A percentile compares a stretch with the other conserved stretches of the same genome.
Evolutionary conservation across 2,888 invertebrate species (phyloP).

Genomic region (Xestobium rufovillosum): DNA sequence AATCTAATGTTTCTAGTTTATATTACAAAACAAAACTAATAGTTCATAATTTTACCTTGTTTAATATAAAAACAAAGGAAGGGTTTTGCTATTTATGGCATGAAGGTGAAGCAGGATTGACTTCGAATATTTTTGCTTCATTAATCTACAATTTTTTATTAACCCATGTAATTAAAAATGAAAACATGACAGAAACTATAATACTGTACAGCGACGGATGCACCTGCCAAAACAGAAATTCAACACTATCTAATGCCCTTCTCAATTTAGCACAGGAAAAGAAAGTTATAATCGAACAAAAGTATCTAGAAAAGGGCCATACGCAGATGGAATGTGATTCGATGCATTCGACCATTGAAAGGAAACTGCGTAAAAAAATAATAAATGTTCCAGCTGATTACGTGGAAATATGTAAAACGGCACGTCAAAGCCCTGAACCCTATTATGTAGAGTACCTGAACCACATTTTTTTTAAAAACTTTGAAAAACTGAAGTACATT

Average conservation of each 20-base stretch:
- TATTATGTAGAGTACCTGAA: conserved; percentile 21
- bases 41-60: conserved; percentile 18
- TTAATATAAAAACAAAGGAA: conserved; percentile 7
- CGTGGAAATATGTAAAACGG: conserved; percentile 4
- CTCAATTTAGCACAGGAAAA: conserved; percentile 4
- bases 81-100: conserved; percentile 19
- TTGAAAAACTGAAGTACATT: conserved; percentile 9
- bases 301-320: conserved; percentile 2
- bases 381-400: conserved; percentile 6
- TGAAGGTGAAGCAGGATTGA: conserved; percentile 16
- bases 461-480: conserved; percentile 19
- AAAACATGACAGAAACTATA: not conserved
- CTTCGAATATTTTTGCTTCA: conserved; percentile 14
- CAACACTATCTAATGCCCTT: conserved; percentile 10
- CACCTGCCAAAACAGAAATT: conserved; percentile 13
- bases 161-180: not conserved
- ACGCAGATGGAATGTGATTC: conserved; percentile 5
- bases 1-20: conserved; percentile 13
- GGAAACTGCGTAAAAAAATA: not conserved
- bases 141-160: not conserved
- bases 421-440: conserved; percentile 7
- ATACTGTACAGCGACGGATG: conserved; percentile 12
- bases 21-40: conserved; percentile 19
- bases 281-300: conserved; percentile 3
- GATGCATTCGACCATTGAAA: conserved; percentile 4